Base-by-base conservation (phyloP, 2,113 vertebrate genomes). In the Brachyhypopomus gauderio region DNA sequence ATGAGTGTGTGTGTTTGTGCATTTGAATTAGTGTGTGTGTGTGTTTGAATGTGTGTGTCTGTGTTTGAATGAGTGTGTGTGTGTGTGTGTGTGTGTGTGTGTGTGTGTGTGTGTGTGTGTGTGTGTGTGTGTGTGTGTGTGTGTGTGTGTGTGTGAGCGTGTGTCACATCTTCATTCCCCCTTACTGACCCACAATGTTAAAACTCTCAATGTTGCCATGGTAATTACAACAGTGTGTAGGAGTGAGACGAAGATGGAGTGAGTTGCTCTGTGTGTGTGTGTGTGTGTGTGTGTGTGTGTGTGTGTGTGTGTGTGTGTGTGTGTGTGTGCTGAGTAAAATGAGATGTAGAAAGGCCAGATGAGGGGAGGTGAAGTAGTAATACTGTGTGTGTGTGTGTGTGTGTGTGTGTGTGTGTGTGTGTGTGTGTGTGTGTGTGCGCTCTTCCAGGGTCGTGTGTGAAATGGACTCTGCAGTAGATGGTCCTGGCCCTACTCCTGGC, bases 381-480 rank as follows among this genome's bases (percentile, higher is more conserved):
- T 12, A 14, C 45, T 52, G 87, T 72, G 58, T 72, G 41, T 8
- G 77, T 14, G 34, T 1, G 76, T 63, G 25, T 77, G 70, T 52
- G 52, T 60, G 25, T 77, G 25, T 66, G 52, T 58, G 77, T 36
- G 36, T 59, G 38, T 67, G 36, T 45, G 60, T 77, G 30, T 38
- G 75, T 69, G 72, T 80, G 30, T 75, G 55, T 86, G 74, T 86
- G 8, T 83, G 75, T 77, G 25, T 77, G 75, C 64, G 75, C 52
- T 25, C 14, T 87, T 85, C 8, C 86, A 99, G 97, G 93, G 97
- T 99, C 5, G 96, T 99, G 77, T 99, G 97, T 86, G 96, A 98
- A 89, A 98, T 98, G 97, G 94, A 95, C n/a, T 91, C 93, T 0
- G 93, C 97, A 0, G 90, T 91, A 1, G 85, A 87, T 4, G 93